A percentile compares a stretch with the other conserved stretches of the same genome.
Conservation (phyloP, 2,113 vertebrate genomes). For the Lophius piscatorius region DNA sequence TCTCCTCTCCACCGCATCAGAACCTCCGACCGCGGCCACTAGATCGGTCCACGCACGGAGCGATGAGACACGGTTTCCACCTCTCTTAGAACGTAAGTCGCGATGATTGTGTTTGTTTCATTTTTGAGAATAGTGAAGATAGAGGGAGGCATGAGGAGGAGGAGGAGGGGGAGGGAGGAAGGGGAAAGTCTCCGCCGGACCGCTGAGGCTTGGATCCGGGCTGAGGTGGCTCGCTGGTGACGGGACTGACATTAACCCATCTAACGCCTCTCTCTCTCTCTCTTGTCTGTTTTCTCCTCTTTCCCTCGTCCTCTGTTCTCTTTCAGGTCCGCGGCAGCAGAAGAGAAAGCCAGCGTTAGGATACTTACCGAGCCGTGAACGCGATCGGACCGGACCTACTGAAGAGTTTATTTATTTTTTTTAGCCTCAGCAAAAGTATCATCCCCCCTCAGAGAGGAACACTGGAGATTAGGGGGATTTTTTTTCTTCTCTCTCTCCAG, state of each 20-base stretch:
- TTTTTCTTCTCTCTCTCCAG: slow-evolving; percentile 15
- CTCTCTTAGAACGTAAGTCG: slow-evolving; percentile 79
- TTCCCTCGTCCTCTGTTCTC: slow-evolving; percentile 64
- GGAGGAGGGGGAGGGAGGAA: slow-evolving; percentile 81
- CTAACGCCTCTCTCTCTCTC: slow-evolving; percentile 83
- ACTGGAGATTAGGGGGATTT: slow-evolving; percentile 56
- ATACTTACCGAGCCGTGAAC: slow-evolving; percentile 64
- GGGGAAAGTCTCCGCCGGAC: slow-evolving; percentile 84
- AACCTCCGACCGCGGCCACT: too few relatives aligned
- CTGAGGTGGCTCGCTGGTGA: slow-evolving; percentile 90
- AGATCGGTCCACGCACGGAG: slow-evolving; percentile 66
- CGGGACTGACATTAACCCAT: slow-evolving; percentile 90
- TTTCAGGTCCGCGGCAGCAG: slow-evolving; percentile 77
- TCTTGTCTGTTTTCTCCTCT: too few relatives aligned
- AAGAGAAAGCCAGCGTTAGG: slow-evolving; percentile 49
- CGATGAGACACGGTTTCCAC: slow-evolving; percentile 77
- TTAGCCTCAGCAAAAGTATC: slow-evolving; percentile 69
- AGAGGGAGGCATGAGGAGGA: slow-evolving; percentile 61
- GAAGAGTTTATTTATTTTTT: slow-evolving; percentile 69
- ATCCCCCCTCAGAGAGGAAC: slow-evolving; percentile 40
- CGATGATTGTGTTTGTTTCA: slow-evolving; percentile 22
- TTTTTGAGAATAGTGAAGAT: slow-evolving; percentile 30
- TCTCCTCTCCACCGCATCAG: slow-evolving; percentile 75
- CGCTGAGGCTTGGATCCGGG: slow-evolving; percentile 87
- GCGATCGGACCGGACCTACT: slow-evolving; percentile 72